phyloP scores from a whole-genome alignment of 2,113 vertebrate species.

The Pachyramphus minor region DNA sequence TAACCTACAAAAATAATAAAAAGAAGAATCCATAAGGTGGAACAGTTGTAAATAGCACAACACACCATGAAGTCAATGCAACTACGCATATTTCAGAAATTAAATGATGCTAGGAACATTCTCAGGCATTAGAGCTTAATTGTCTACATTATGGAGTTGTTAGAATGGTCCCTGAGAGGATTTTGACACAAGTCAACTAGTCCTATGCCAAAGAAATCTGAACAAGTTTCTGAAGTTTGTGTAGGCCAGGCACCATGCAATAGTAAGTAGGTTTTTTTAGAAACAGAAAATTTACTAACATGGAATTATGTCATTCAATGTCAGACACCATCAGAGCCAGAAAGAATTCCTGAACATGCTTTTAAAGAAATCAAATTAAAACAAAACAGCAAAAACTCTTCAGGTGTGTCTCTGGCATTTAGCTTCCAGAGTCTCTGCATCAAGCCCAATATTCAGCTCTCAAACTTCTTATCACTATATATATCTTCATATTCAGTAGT shows the following conservation, averaged over 20 bases:
- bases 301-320: not conserved
- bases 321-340: not conserved
- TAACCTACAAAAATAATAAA: not conserved
- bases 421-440: not conserved
- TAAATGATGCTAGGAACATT: not conserved
- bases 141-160: not conserved
- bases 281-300: not conserved
- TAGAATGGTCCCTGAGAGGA: not conserved
- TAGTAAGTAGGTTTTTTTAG: not conserved
- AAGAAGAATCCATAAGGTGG: not conserved
- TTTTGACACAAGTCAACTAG: not conserved
- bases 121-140: not conserved
- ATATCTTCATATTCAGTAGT: not conserved
- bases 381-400: not conserved
- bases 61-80: not conserved
- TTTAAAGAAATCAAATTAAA: not conserved
- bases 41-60: not conserved
- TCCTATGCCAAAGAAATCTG: not conserved
- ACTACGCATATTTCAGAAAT: not conserved
- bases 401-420: not conserved
- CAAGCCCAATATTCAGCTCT: not conserved
- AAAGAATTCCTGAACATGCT: not conserved
- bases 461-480: not conserved
- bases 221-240: not conserved
- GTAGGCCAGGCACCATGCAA: not conserved